phyloP scores from a whole-genome alignment of 2,113 vertebrate genomes.

The Sceloporus tristichus region DNA sequence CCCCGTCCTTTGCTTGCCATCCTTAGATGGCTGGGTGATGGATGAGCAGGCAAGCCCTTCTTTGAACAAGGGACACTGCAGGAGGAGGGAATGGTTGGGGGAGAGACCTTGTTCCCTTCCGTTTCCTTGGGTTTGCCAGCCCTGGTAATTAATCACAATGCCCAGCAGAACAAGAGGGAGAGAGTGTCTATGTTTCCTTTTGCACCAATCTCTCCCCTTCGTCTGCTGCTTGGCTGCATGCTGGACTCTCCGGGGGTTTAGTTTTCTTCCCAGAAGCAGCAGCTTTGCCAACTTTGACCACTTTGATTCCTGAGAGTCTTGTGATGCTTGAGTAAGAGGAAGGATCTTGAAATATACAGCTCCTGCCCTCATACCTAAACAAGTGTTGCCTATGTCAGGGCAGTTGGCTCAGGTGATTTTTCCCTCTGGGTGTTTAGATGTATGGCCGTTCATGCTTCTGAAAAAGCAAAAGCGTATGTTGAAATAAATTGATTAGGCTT shows the following conservation, averaged over 20 bases:
- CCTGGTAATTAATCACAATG: conserved; percentile 24
- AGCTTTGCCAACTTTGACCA: background rate
- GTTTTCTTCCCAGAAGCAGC: background rate
- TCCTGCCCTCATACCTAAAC: background rate
- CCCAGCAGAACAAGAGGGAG: conserved; percentile 19
- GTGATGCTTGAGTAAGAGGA: too few species aligned
- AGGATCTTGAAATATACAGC: background rate
- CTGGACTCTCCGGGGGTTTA: background rate
- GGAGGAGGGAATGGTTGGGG: background rate
- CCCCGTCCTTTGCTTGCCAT: background rate
- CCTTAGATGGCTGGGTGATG: conserved; percentile 5
- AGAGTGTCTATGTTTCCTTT: conserved; percentile 13
- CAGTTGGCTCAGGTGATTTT: background rate
- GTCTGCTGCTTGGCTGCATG: background rate
- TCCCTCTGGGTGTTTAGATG: background rate
- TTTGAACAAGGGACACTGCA: background rate
- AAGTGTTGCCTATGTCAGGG: background rate
- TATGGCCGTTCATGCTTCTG: background rate
- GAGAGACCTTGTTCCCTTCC: background rate
- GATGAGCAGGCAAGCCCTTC: background rate
- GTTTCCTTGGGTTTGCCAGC: background rate
- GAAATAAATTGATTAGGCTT: too few species aligned
- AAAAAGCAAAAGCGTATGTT: too few species aligned
- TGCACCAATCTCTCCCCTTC: background rate
- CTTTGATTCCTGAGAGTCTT: background rate